Evolutionary conservation across 2,888 invertebrate genomes (phyloP).

Genomic region (Uropetala carovei): DNA sequence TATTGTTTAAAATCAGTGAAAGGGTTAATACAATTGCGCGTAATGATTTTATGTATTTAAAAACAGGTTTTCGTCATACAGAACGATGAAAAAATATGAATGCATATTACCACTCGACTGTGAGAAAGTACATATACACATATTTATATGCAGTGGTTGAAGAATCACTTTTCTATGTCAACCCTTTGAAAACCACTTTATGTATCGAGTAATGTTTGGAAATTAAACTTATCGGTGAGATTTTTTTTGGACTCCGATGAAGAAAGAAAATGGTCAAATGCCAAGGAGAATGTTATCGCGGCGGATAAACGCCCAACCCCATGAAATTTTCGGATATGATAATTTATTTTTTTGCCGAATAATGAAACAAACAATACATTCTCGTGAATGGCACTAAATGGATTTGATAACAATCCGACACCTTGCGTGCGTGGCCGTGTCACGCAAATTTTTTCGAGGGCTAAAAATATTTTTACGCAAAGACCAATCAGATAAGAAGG

Average conservation of each 20-base stretch:
- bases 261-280: background rate
- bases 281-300: background rate
- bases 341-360: conserved; percentile 26
- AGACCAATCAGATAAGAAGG: background rate
- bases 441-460: conserved; percentile 2
- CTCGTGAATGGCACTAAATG: conserved; percentile 48
- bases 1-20: too few relatives aligned
- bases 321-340: background rate
- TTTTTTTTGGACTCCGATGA: background rate
- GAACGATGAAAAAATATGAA: too few relatives aligned
- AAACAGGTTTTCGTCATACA: too few relatives aligned
- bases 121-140: too few relatives aligned
- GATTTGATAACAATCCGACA: conserved; percentile 52
- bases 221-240: background rate
- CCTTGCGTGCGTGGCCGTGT: conserved; percentile 10
- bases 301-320: background rate
- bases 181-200: background rate
- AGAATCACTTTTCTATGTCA: too few relatives aligned
- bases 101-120: too few relatives aligned
- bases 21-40: too few relatives aligned
- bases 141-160: too few relatives aligned
- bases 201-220: background rate
- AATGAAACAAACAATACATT: conserved; percentile 50
- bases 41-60: too few relatives aligned
- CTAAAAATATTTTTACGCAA: conserved; percentile 16